Conservation (phyloP, 1,140 invertebrate species). For the Cotesia typhae region DNA sequence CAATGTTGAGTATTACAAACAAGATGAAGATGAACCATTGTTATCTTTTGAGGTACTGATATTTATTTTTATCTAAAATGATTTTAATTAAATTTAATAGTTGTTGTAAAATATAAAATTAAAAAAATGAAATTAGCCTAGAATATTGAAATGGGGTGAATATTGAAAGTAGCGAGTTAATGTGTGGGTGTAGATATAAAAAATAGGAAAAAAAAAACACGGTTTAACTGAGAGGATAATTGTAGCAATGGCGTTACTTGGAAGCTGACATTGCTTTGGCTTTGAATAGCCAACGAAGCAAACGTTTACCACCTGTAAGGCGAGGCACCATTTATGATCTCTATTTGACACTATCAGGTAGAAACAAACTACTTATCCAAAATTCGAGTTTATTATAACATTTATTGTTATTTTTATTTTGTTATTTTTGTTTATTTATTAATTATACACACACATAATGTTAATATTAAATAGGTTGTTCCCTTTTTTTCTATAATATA, state of each 20-base stretch:
- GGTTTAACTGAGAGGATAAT: conserved; percentile 60
- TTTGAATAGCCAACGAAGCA: conserved; percentile 78
- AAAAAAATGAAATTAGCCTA: too few species aligned
- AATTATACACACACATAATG: conserved; percentile 1
- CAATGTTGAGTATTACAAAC: conserved; percentile 83
- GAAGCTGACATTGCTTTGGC: conserved; percentile 77
- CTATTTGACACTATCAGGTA: conserved; percentile 88
- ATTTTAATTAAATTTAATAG: background rate
- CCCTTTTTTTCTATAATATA: conserved; percentile 5
- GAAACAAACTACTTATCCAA: conserved; percentile 57
- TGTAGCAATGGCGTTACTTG: conserved; percentile 71
- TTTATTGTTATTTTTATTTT: conserved; percentile 30
- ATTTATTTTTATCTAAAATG: background rate
- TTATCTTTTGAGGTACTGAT: conserved; percentile 76
- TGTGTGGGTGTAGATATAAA: conserved; percentile 56
- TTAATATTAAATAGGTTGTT: background rate
- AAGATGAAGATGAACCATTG: conserved; percentile 75
- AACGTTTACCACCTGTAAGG: conserved; percentile 83
- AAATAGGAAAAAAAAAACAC: conserved; percentile 46
- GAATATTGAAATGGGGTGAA: too few species aligned
- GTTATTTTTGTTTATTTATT: conserved; percentile 27
- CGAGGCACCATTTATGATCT: conserved; percentile 83
- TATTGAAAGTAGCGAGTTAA: background rate
- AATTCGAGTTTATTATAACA: conserved; percentile 43
- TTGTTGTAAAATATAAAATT: too few species aligned